Percentiles rank a stretch among this genome's conserved stretches.
These are phyloP conservation scores for Caenorhabditis becei DNA, from an alignment of 2,888 invertebrate species.

Conservation along the genomic window DNA sequence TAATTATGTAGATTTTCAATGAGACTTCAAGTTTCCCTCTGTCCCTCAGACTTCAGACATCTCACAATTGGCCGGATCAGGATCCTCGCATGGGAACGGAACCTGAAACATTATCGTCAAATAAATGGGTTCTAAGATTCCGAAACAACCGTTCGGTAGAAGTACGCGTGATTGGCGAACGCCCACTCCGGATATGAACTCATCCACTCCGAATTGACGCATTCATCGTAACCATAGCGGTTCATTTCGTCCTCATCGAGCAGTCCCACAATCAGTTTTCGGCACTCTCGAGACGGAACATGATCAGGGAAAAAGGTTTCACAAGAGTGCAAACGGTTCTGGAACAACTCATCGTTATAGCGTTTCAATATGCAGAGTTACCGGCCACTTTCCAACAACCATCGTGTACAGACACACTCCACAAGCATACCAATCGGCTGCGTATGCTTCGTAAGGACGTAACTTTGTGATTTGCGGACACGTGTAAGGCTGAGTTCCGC, in stretches of 20 bases:
- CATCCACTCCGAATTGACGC: constrained; percentile 71
- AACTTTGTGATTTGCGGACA: constrained; percentile 63
- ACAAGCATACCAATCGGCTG: constrained; percentile 72
- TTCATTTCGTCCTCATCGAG: constrained; percentile 64
- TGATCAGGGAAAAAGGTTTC: constrained; percentile 46
- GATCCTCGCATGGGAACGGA: background rate
- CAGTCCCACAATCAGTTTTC: constrained; percentile 57
- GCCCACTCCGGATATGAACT: constrained; percentile 64
- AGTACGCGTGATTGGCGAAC: constrained; percentile 66
- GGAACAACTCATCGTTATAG: background rate
- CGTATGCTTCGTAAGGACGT: constrained; percentile 70
- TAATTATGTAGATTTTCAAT: too few species aligned
- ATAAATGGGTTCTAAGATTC: background rate
- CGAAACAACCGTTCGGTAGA: constrained; percentile 52
- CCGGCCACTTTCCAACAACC: constrained; percentile 75
- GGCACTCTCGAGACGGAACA: constrained; percentile 59
- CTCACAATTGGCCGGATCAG: constrained; percentile 19
- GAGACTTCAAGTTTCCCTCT: background rate
- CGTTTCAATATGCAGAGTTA: background rate
- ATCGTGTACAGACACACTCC: constrained; percentile 76
- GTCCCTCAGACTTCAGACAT: constrained; percentile 26
- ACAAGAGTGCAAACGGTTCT: constrained; percentile 2
- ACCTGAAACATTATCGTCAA: background rate
- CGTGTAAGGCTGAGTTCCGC: constrained; percentile 74
- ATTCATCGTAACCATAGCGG: constrained; percentile 69